phyloP scores from a whole-genome alignment of 2,888 invertebrate species.

The Ryuthela nishihirai region DNA sequence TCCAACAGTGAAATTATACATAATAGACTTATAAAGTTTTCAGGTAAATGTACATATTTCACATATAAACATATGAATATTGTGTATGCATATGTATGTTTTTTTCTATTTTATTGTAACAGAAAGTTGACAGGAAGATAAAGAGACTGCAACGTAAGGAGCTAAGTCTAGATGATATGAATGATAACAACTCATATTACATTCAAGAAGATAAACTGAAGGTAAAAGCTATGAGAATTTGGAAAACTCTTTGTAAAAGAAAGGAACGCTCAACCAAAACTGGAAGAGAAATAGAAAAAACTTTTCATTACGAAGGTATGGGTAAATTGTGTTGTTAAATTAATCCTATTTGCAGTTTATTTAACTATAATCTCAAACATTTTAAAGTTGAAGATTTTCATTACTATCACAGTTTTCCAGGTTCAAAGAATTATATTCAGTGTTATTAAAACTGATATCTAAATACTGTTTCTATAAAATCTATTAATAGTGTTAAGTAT shows the following conservation, averaged over 20 bases:
- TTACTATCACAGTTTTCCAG: no score
- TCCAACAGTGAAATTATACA: no score
- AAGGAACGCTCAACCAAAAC: slow-evolving; percentile 2
- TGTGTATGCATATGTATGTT: background rate
- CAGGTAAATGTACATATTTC: no score
- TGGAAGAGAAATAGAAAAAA: slow-evolving; percentile 45
- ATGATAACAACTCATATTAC: slow-evolving; percentile 21
- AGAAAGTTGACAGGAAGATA: slow-evolving; percentile 25
- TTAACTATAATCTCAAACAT: no score
- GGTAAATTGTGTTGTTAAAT: no score
- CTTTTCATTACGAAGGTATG: slow-evolving; percentile 47
- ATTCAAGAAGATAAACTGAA: slow-evolving; percentile 18
- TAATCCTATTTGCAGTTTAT: no score
- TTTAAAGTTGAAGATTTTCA: no score
- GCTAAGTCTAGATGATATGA: slow-evolving; percentile 25
- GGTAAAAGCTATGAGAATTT: slow-evolving; percentile 2
- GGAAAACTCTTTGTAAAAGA: slow-evolving; percentile 1
- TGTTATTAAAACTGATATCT: no score
- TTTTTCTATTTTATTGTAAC: background rate
- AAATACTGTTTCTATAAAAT: no score
- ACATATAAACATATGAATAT: background rate
- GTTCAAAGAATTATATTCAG: no score
- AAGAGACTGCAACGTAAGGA: slow-evolving; percentile 12
- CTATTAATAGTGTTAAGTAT: no score
- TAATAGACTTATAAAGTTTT: no score